phyloP scores from a whole-genome alignment of 2,113 vertebrate genomes.

The Microcebus murinus region DNA sequence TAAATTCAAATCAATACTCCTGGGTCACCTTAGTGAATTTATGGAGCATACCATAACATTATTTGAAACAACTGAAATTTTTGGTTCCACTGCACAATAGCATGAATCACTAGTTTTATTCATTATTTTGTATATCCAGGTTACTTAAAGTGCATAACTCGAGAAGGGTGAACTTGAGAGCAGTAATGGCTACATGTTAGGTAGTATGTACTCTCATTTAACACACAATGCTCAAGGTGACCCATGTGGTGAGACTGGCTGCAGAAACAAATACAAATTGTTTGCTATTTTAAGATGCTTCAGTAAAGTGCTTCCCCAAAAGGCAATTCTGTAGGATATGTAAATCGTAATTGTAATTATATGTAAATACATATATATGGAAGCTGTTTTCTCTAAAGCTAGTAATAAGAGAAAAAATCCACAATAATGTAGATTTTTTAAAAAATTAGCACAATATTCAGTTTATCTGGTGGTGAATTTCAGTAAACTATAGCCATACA shows the following conservation, averaged over 20 bases:
- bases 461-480: neutral
- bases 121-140: accelerated
- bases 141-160: neutral
- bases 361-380: neutral
- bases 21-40: slow-evolving; percentile 83
- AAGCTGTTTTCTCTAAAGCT: neutral
- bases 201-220: accelerated
- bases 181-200: neutral
- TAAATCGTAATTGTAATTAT: neutral
- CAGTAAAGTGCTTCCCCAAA: neutral
- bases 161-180: neutral
- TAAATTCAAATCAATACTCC: slow-evolving; percentile 78
- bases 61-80: slow-evolving; percentile 47
- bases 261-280: neutral
- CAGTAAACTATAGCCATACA: neutral
- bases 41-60: slow-evolving; percentile 57
- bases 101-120: accelerated
- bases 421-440: neutral
- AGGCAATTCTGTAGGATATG: neutral
- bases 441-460: neutral
- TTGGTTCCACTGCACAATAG: neutral
- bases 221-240: neutral
- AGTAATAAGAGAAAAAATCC: neutral
- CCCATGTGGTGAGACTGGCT: neutral
- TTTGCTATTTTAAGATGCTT: neutral